Conservation (phyloP, 2,888 invertebrate species). For the Cepaea hortensis region DNA sequence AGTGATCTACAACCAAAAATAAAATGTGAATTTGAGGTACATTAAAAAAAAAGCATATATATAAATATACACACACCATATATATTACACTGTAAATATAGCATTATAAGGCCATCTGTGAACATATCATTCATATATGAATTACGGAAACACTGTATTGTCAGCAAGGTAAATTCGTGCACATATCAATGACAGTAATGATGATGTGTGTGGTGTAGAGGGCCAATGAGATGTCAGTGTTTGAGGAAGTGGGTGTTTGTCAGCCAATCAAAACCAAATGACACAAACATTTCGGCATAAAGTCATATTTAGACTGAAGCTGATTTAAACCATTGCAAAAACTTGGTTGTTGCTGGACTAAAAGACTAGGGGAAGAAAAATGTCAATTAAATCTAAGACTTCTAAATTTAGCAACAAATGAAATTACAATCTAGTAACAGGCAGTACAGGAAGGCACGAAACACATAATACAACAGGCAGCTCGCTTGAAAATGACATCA, state of each 20-base stretch:
- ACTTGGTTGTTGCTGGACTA: background rate
- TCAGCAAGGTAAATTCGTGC: background rate
- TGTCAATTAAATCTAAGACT: background rate
- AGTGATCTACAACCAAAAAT: background rate
- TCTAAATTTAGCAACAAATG: background rate
- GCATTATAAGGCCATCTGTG: no score
- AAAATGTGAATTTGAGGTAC: no score
- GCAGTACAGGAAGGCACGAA: background rate
- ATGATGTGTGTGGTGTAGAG: constrained; percentile 1
- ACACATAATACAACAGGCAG: background rate
- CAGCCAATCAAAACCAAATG: constrained; percentile 48
- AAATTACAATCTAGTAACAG: background rate
- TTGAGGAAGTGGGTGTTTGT: constrained; percentile 4
- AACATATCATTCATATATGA: no score
- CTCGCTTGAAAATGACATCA: background rate
- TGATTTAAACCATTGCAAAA: background rate
- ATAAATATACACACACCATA: no score
- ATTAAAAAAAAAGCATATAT: no score
- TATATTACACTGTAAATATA: no score
- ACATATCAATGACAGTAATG: constrained; percentile 25
- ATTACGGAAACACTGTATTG: background rate
- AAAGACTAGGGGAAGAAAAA: background rate
- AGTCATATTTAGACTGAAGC: background rate
- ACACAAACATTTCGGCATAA: constrained; percentile 7
- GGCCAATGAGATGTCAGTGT: constrained; percentile 29